Percentiles rank a stretch among this genome's conserved stretches.
These are phyloP conservation scores for Drosophila erecta DNA, from an alignment of 1,140 invertebrate genomes.

Conservation along the genomic window DNA sequence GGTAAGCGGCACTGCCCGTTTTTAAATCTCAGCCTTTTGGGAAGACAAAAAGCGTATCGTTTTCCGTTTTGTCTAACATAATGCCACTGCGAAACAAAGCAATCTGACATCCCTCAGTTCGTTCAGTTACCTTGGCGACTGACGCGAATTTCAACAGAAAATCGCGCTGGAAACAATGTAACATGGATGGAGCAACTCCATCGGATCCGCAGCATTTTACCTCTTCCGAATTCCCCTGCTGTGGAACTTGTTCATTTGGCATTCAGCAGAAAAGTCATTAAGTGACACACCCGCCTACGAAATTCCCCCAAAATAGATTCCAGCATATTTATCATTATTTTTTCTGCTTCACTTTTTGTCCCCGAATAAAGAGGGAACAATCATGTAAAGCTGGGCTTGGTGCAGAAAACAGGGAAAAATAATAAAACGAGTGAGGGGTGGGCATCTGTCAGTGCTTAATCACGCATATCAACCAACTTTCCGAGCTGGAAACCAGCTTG, in stretches of 20 bases:
- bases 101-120: constrained; percentile 19
- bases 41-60: not conserved
- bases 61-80: not conserved
- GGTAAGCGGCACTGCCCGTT: no score
- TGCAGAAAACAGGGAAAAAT: constrained; percentile 12
- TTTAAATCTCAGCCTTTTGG: not conserved
- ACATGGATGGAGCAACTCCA: constrained; percentile 30
- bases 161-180: constrained; percentile 26
- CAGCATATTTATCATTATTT: constrained; percentile 74
- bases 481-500: constrained; percentile 24
- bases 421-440: constrained; percentile 4
- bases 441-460: constrained; percentile 61
- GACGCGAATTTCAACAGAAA: constrained; percentile 12
- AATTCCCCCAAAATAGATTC: constrained; percentile 60
- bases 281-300: constrained; percentile 67
- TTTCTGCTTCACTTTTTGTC: constrained; percentile 43
- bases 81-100: constrained; percentile 9
- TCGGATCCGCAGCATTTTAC: constrained; percentile 1
- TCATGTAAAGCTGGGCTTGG: constrained; percentile 38
- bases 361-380: constrained; percentile 38
- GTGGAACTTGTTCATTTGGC: constrained; percentile 41
- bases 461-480: constrained; percentile 67
- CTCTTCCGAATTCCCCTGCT: not conserved
- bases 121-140: constrained; percentile 29
- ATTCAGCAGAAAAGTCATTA: constrained; percentile 72